These are phyloP conservation scores for Caenorhabditis sulstoni DNA, from an alignment of 2,888 invertebrate genomes.

Conservation along the genomic window DNA sequence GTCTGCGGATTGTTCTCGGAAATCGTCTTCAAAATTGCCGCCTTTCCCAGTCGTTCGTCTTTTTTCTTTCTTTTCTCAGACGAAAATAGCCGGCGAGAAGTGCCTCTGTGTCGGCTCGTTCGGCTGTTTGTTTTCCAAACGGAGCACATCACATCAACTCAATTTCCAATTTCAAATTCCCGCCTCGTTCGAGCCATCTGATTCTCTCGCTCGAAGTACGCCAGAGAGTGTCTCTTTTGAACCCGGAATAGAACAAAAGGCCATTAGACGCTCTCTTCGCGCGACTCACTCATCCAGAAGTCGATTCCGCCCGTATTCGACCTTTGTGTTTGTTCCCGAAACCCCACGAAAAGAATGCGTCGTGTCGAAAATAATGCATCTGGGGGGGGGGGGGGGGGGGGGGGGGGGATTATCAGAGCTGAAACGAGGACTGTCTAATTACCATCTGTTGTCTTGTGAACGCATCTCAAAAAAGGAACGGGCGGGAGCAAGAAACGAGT, in stretches of 20 bases:
- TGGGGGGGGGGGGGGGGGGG: too few relatives aligned
- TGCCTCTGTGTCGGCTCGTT: too few relatives aligned
- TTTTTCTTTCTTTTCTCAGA: conserved; percentile 4
- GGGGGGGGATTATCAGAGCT: conserved; percentile 11
- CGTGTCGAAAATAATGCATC: conserved; percentile 18
- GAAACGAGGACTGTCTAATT: conserved; percentile 1
- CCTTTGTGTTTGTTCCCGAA: conserved; percentile 49
- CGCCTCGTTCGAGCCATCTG: conserved; percentile 28
- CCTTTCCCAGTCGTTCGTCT: conserved; percentile 33
- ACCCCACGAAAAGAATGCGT: too few relatives aligned
- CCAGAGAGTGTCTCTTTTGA: background rate
- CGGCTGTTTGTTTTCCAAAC: conserved; percentile 51
- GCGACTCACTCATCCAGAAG: conserved; percentile 47
- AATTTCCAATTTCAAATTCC: conserved; percentile 57
- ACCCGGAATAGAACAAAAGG: conserved; percentile 27
- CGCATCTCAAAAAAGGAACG: conserved; percentile 3
- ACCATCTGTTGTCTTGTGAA: background rate
- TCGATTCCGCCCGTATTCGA: conserved; percentile 3
- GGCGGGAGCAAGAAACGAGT: too few relatives aligned
- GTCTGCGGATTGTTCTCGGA: background rate
- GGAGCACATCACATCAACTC: conserved; percentile 56
- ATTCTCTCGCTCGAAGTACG: conserved; percentile 7
- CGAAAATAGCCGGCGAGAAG: conserved; percentile 21
- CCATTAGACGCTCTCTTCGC: conserved; percentile 32
- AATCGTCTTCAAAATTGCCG: conserved; percentile 14